Base-by-base conservation (phyloP, 2,113 vertebrate genomes). In the Amphilophus citrinellus region DNA sequence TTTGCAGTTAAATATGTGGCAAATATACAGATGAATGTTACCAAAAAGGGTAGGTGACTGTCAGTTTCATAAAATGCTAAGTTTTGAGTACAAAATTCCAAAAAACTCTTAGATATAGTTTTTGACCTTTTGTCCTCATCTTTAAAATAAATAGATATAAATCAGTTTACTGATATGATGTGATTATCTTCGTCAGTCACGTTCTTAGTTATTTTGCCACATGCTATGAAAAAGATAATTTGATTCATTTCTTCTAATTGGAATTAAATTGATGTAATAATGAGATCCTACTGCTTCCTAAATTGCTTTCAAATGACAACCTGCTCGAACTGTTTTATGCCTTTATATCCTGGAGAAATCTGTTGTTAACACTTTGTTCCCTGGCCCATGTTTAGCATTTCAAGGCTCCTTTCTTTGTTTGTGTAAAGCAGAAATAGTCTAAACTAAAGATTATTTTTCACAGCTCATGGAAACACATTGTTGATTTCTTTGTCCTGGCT, bases 241-340 rank as follows among this genome's bases (percentile, higher is more conserved):
- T 92, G 84, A 94, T 94, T 93, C 62, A 91, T 92, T 91, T 87
- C 76, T 83, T 86, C 68, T 93, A 94, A 94, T 91, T 94, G 88
- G 89, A 93, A 93, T 90, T 89, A 92, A 94, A 94, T 93, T 90
- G 90, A 88, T 92, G 88, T 84, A 90, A 93, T 94, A 92, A 94
- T 91, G 89, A 93, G 90, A 90, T 92, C 84, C 88, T 79, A 82
- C 86, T 88, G 91, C 88, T 89, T 88, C 79, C 80, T 61, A 91
- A 93, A 93, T 94, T 92, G 86, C 87, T 91, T 93, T 90, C 30
- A 27, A 94, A 94, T 89, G 90, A 94, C 87, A 87, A 87, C 82
- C 75, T 20, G 14, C n/a, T 83, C 81, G 85, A 85, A 88, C 27
- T 13, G 62, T 86, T 91, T 53, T 9, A 61, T 82, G 75, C 22